Evolutionary conservation across 2,113 vertebrate species (phyloP).

Genomic region (Aix galericulata): DNA sequence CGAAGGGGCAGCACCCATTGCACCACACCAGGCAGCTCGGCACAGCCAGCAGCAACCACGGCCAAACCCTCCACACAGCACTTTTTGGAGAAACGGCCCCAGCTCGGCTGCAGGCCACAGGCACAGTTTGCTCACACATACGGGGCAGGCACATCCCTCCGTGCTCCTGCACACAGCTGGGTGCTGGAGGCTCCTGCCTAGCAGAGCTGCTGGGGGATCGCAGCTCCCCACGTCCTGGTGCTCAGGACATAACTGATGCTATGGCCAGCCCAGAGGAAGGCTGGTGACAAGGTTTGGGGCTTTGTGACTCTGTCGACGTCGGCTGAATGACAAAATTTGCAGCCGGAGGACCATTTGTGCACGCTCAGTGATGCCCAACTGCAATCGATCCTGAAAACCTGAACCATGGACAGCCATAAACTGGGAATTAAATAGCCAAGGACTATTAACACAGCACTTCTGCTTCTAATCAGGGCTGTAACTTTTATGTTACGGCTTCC

Average conservation of each 20-base stretch:
- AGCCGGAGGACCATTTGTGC: background rate
- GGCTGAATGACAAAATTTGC: background rate
- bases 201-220: background rate
- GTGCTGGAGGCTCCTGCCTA: background rate
- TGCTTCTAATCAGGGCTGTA: background rate
- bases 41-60: background rate
- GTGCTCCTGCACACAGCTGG: background rate
- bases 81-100: background rate
- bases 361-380: background rate
- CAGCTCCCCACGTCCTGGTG: background rate
- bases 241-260: fast-evolving
- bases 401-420: fast-evolving
- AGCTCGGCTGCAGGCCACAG: background rate
- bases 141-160: background rate
- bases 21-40: fast-evolving
- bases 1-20: background rate
- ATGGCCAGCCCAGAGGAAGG: fast-evolving
- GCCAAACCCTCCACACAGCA: background rate
- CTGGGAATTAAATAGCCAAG: background rate
- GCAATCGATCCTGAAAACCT: background rate
- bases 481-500: background rate
- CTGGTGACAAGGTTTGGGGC: background rate
- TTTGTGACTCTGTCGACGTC: background rate
- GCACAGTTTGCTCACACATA: background rate
- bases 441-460: background rate